Evolutionary conservation across 2,113 vertebrate species (phyloP).

Genomic region (Myxocyprinus asiaticus): DNA sequence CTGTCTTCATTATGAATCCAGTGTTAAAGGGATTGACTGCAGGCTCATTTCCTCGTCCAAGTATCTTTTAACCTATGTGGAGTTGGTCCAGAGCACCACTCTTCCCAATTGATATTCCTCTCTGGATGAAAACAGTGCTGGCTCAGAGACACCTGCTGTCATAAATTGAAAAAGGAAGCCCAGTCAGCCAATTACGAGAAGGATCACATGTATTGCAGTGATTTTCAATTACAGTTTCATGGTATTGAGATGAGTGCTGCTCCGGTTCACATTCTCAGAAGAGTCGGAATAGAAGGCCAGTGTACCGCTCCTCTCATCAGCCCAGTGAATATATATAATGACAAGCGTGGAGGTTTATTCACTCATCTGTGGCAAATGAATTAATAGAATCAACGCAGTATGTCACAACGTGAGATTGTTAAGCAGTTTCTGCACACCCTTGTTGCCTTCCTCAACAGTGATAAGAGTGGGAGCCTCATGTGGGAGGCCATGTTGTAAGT

Average conservation of each 20-base stretch:
- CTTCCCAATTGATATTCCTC: constrained; percentile 47
- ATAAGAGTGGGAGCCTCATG: constrained; percentile 36
- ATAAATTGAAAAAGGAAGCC: constrained; percentile 36
- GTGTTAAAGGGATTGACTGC: constrained; percentile 53
- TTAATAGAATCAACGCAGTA: constrained; percentile 3
- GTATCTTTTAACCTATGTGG: constrained; percentile 50
- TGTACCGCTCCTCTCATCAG: constrained; percentile 18
- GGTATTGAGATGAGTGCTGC: constrained; percentile 2
- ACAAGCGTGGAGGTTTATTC: constrained; percentile 13
- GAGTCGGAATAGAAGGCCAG: constrained; percentile 15
- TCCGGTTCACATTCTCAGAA: not conserved
- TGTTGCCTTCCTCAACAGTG: constrained; percentile 20
- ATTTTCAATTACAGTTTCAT: constrained; percentile 27
- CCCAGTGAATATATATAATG: constrained; percentile 44
- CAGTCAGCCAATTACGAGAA: constrained; percentile 41
- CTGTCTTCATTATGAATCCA: constrained; percentile 46
- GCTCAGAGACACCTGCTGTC: constrained; percentile 15
- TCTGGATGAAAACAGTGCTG: constrained; percentile 15
- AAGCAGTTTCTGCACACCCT: constrained; percentile 11
- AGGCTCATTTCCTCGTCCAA: constrained; percentile 41
- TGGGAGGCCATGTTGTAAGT: constrained; percentile 1
- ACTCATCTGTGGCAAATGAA: constrained; percentile 18
- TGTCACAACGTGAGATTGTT: not conserved
- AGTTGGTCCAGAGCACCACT: constrained; percentile 55
- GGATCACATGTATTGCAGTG: constrained; percentile 29